Conservation (phyloP, 1,140 invertebrate species). For the Achatina immaculata region DNA sequence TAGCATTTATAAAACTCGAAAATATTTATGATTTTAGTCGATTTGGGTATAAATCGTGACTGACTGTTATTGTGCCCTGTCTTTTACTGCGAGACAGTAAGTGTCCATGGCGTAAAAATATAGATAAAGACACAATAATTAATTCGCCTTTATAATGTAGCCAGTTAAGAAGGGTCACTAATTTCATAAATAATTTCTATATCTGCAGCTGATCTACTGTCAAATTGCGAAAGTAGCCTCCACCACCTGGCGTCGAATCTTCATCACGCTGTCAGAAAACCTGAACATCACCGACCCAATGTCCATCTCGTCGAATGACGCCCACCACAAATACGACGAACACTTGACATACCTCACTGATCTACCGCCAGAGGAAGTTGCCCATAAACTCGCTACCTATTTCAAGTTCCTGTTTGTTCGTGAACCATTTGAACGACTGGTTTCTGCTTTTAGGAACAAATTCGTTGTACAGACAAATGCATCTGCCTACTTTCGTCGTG, state of each 20-base stretch:
- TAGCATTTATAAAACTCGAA: too few species aligned
- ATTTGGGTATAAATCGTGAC: too few species aligned
- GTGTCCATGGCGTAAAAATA: too few species aligned
- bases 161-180: too few species aligned
- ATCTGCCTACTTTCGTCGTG: slow-evolving; percentile 79
- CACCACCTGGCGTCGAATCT: slow-evolving; percentile 92
- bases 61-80: too few species aligned
- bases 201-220: slow-evolving; percentile 83
- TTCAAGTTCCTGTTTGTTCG: slow-evolving; percentile 87
- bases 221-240: slow-evolving; percentile 94
- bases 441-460: slow-evolving; percentile 92
- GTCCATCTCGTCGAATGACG: slow-evolving; percentile 39
- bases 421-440: slow-evolving; percentile 89
- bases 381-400: slow-evolving; percentile 79
- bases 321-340: slow-evolving; percentile 44
- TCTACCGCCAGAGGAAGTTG: slow-evolving; percentile 74
- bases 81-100: too few species aligned
- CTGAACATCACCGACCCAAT: slow-evolving; percentile 47
- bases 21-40: too few species aligned
- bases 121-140: too few species aligned
- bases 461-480: slow-evolving; percentile 78
- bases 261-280: slow-evolving; percentile 83
- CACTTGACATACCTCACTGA: slow-evolving; percentile 70
- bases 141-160: too few species aligned
- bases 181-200: slow-evolving; percentile 1